A percentile compares a stretch with the other conserved stretches of the same genome.
Evolutionary conservation across 2,797 vertebrate species (phyloP).

Genomic region (Jordanella pulchra): DNA sequence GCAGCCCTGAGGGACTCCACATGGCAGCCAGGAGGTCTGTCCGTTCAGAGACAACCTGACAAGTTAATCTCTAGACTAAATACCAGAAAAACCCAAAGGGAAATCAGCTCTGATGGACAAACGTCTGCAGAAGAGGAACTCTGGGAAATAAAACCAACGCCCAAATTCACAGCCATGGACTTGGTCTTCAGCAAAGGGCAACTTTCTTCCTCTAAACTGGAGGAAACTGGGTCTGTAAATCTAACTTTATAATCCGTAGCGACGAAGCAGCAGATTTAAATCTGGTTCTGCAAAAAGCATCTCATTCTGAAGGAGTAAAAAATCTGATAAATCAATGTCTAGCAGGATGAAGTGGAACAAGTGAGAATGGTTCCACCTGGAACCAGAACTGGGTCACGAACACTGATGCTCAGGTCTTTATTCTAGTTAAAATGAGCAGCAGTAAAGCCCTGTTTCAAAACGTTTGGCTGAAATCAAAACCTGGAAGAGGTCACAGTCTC

Average conservation of each 20-base stretch:
- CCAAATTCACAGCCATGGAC: neutral
- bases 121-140: neutral
- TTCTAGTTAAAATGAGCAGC: too few relatives aligned
- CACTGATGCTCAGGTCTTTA: too few relatives aligned
- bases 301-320: conserved; percentile 31
- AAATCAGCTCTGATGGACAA: neutral
- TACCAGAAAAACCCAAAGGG: conserved; percentile 27
- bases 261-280: conserved; percentile 1
- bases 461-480: too few relatives aligned
- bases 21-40: conserved; percentile 5
- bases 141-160: neutral
- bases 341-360: conserved; percentile 22
- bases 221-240: neutral
- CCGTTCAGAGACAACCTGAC: conserved; percentile 14
- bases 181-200: neutral
- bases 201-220: neutral
- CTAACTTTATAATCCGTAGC: neutral
- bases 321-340: conserved; percentile 17
- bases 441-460: too few relatives aligned
- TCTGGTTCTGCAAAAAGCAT: conserved; percentile 19
- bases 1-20: conserved; percentile 29
- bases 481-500: too few relatives aligned
- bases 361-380: conserved; percentile 13
- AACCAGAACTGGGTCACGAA: conserved; percentile 44
- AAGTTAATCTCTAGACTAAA: conserved; percentile 42